Evolutionary conservation across 2,113 vertebrate species (phyloP).

Genomic region (Rallus limicola): DNA sequence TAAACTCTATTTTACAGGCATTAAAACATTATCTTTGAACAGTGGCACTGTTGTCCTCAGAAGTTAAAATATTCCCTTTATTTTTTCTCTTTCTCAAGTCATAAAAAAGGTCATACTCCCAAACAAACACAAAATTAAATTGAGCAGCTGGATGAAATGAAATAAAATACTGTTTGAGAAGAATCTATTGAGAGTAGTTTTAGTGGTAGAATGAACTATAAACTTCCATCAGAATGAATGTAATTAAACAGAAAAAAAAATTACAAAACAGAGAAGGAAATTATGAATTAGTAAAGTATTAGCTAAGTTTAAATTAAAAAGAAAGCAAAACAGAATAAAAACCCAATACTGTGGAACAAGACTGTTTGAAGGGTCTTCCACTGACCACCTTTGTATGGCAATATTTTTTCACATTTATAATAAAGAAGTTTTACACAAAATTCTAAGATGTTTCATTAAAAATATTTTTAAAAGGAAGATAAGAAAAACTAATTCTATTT

Average conservation of each 20-base stretch:
- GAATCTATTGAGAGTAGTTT: not conserved
- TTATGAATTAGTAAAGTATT: not conserved
- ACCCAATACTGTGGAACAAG: not conserved
- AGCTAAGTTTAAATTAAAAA: not conserved
- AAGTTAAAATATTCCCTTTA: not conserved
- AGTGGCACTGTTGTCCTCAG: not conserved
- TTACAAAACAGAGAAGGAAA: not conserved
- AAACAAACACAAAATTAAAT: not conserved
- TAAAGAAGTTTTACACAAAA: not conserved
- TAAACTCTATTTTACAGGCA: not conserved
- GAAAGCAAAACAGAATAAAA: not conserved
- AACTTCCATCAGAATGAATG: not conserved
- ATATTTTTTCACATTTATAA: not conserved
- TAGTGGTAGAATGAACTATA: not conserved
- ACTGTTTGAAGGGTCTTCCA: not conserved
- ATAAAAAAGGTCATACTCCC: not conserved
- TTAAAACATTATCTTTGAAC: not conserved
- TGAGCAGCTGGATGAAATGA: not conserved
- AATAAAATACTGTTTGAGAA: not conserved
- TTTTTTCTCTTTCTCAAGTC: not conserved
- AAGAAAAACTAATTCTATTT: not conserved
- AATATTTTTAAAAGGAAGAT: too few relatives aligned
- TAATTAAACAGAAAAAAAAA: not conserved
- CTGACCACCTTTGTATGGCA: fast-evolving
- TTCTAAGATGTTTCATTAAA: not conserved